Percentiles rank a stretch among this genome's conserved stretches.
These are phyloP conservation scores for Chionis minor DNA, from an alignment of 2,113 vertebrate genomes.

Conservation along the genomic window DNA sequence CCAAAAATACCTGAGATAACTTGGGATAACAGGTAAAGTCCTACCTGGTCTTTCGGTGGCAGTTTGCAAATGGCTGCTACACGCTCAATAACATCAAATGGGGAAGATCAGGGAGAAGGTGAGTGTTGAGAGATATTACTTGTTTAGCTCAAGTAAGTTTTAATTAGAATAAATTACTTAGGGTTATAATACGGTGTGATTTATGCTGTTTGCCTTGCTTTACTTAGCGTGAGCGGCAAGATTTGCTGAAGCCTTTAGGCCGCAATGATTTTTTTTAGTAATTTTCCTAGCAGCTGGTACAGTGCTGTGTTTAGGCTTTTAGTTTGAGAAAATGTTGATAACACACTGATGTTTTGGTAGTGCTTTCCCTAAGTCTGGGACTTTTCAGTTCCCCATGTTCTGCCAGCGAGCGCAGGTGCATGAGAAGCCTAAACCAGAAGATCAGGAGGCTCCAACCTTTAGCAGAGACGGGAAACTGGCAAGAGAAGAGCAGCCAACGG, in stretches of 20 bases:
- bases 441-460: background rate
- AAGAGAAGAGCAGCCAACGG: background rate
- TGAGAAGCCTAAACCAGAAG: background rate
- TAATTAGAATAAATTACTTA: background rate
- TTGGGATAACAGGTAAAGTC: background rate
- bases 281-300: background rate
- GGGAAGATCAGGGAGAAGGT: background rate
- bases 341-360: background rate
- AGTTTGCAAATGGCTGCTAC: background rate
- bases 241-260: background rate
- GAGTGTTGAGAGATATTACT: background rate
- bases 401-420: background rate
- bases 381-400: background rate
- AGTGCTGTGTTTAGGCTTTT: background rate
- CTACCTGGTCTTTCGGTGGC: background rate
- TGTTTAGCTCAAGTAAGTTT: background rate
- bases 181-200: background rate
- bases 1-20: background rate
- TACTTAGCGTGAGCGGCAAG: background rate
- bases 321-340: background rate
- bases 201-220: background rate
- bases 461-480: background rate
- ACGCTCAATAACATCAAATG: fast-evolving
- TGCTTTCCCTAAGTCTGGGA: background rate
- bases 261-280: background rate